phyloP scores from a whole-genome alignment of 2,113 vertebrate genomes.

The Morone chrysops region DNA sequence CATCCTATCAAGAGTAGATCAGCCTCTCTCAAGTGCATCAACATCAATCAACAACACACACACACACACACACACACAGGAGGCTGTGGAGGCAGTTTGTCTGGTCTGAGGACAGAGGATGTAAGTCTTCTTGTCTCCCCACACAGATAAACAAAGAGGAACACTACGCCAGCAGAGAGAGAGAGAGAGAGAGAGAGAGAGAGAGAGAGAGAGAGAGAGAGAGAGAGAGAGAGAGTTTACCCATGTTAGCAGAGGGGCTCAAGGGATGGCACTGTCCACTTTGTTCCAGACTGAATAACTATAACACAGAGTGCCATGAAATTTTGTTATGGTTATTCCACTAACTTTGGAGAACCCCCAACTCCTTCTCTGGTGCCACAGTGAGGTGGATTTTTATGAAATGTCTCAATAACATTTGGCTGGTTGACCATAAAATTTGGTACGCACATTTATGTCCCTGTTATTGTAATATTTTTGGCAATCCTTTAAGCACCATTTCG shows the following conservation, averaged over 20 bases:
- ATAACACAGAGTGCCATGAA: background rate
- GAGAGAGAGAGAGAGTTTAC: background rate
- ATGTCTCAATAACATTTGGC: too few species aligned
- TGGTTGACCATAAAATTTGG: too few species aligned
- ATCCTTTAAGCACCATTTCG: too few species aligned
- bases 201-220: background rate
- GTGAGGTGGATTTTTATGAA: too few species aligned
- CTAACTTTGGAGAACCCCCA: too few species aligned
- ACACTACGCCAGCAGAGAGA: background rate
- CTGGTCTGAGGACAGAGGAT: slow-evolving; percentile 41
- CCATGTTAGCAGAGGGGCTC: background rate
- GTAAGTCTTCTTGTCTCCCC: slow-evolving; percentile 31
- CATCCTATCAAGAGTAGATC: slow-evolving; percentile 58
- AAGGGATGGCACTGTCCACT: background rate
- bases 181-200: background rate
- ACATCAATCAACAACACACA: slow-evolving; percentile 55
- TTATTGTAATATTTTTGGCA: too few species aligned
- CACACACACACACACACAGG: slow-evolving; percentile 16
- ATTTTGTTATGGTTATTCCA: background rate
- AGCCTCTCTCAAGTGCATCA: slow-evolving; percentile 60
- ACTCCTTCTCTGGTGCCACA: too few species aligned
- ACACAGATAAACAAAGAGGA: slow-evolving; percentile 27
- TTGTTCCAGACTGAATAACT: background rate
- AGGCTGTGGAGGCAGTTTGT: slow-evolving; percentile 43
- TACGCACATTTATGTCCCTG: too few species aligned